Evolutionary conservation across 2,888 invertebrate species (phyloP).

Genomic region (Oscheius sp.): DNA sequence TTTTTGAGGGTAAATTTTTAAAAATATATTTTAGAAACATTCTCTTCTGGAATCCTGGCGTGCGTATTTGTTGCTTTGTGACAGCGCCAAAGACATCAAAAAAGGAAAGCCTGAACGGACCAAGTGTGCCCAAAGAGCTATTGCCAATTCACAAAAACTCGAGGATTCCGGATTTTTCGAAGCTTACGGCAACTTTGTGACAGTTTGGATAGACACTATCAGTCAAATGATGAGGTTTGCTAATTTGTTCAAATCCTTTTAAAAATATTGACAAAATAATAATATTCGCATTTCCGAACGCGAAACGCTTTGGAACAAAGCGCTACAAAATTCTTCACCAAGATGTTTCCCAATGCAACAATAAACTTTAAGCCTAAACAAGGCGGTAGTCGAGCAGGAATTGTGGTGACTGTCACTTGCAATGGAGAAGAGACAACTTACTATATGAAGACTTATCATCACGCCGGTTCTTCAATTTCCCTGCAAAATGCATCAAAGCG

Average conservation of each 20-base stretch:
- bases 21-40: slow-evolving; percentile 32
- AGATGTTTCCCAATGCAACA: slow-evolving; percentile 34
- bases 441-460: slow-evolving; percentile 43
- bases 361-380: slow-evolving; percentile 34
- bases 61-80: slow-evolving; percentile 24
- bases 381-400: slow-evolving; percentile 36
- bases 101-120: slow-evolving; percentile 30
- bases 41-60: slow-evolving; percentile 24
- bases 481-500: slow-evolving; percentile 36
- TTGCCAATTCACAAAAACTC: slow-evolving; percentile 31
- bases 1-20: background rate
- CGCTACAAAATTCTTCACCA: slow-evolving; percentile 39
- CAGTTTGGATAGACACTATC: slow-evolving; percentile 34
- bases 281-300: slow-evolving; percentile 36
- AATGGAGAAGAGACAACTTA: slow-evolving; percentile 29
- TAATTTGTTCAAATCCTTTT: slow-evolving; percentile 31
- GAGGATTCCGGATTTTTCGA: slow-evolving; percentile 38
- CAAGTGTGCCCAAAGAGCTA: slow-evolving; percentile 33
- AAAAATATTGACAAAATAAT: slow-evolving; percentile 36
- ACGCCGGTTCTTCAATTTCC: slow-evolving; percentile 35
- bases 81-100: slow-evolving; percentile 19
- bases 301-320: slow-evolving; percentile 31
- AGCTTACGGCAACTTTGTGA: slow-evolving; percentile 26
- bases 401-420: slow-evolving; percentile 32
- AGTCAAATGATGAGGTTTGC: slow-evolving; percentile 39